A percentile compares a stretch with the other conserved stretches of the same genome.
These are phyloP conservation scores for Bombus difficillimus DNA, from an alignment of 1,140 invertebrate genomes.

Conservation along the genomic window DNA sequence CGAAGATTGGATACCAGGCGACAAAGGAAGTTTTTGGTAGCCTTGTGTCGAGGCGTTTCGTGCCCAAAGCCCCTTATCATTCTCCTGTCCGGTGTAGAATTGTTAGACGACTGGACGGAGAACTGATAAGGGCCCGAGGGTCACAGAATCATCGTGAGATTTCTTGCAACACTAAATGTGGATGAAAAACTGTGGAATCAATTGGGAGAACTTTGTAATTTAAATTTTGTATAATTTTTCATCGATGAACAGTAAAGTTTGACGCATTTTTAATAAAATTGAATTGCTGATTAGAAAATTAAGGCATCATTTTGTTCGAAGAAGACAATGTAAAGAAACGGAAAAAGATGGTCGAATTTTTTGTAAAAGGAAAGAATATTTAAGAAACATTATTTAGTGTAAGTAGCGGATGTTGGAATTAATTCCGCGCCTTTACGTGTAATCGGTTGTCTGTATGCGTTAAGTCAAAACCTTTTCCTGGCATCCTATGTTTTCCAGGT, in stretches of 20 bases:
- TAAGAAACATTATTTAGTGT: too few species aligned
- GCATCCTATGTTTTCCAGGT: not conserved
- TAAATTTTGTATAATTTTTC: not conserved
- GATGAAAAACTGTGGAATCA: not conserved
- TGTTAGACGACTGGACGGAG: slow-evolving; percentile 87
- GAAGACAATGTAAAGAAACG: too few species aligned
- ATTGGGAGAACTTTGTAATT: not conserved
- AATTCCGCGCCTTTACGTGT: too few species aligned
- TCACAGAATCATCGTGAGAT: slow-evolving; percentile 81
- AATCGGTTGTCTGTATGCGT: not conserved
- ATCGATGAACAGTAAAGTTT: not conserved
- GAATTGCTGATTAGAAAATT: too few species aligned
- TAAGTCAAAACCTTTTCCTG: too few species aligned
- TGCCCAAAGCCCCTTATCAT: slow-evolving; percentile 87
- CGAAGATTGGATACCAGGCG: not conserved
- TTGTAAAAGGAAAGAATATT: too few species aligned
- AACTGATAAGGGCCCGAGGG: slow-evolving; percentile 90
- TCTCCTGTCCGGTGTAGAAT: slow-evolving; percentile 87
- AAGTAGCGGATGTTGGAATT: too few species aligned
- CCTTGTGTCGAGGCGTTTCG: slow-evolving; percentile 61
- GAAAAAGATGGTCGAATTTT: too few species aligned
- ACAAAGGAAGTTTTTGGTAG: slow-evolving; percentile 6
- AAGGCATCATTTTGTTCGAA: too few species aligned
- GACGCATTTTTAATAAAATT: too few species aligned
- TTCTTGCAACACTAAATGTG: slow-evolving; percentile 4